Base-by-base conservation (phyloP, 1,140 invertebrate species). In the Sesamia nonagrioides region DNA sequence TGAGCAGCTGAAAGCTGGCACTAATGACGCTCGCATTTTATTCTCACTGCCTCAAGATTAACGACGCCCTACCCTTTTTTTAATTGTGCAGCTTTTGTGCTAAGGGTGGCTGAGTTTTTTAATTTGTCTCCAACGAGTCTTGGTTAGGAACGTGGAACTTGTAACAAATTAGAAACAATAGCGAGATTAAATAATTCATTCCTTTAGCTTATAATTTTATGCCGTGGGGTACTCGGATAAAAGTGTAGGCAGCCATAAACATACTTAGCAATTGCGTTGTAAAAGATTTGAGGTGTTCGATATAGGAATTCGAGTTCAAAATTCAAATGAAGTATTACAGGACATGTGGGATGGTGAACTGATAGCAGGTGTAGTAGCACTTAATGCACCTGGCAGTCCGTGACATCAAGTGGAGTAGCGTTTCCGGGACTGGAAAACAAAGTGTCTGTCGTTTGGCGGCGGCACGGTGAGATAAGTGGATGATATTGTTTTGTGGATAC, bases 31-130 rank as follows among this genome's bases (percentile, higher is more conserved):
- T 77, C 83, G 77, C 82, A 82, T 86, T 90, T 86, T 76, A 73
- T 80, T 87, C 82, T 80, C 80, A 60, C 63, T 37, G 68, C 77
- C 56, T 77, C 77, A 84, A 87, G 88, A 89, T 89, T 87, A 90
- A 89, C 84, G 79, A 83, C 78, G 77, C 83, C 86, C 85, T 83
- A 84, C 83, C 86, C 86, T 88, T 89, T 84, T 77, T 87, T 89
- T 90, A 89, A 90, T 90, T 90, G 90, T 85, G 78, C 84, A 84
- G 77, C 81, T 82, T 88, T 89, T 87, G 81, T 86, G 82, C 80
- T 76, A 75, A 58, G 75, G 80, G 76, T 82, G 82, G 74, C 73
- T 78, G 76, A 86, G 76, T 83, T 89, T 88, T 83, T 87, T 82
- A 86, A 86, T 86, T 88, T 86, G 72, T 84, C 82, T 74, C 76